These are phyloP conservation scores for Stenurella melanura DNA, from an alignment of 2,888 invertebrate species.

Conservation along the genomic window DNA sequence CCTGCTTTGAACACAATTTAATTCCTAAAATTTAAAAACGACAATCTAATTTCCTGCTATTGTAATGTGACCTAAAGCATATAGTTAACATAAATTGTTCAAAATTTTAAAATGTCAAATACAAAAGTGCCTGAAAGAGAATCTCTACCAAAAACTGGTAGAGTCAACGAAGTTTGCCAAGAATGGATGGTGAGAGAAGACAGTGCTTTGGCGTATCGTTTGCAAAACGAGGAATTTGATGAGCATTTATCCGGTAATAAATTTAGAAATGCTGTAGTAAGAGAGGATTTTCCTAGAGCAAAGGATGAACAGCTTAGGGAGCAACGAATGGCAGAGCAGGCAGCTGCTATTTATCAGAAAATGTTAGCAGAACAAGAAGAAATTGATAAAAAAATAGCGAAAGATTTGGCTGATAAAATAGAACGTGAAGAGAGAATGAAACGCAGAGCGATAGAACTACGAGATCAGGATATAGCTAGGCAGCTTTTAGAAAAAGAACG, in stretches of 20 bases:
- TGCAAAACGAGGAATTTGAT: conserved; percentile 88
- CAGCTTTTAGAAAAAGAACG: conserved; percentile 73
- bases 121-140: conserved; percentile 69
- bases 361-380: conserved; percentile 82
- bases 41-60: neutral
- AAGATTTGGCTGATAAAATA: conserved; percentile 80
- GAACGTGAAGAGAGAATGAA: conserved; percentile 77
- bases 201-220: conserved; percentile 85
- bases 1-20: conserved; percentile 50
- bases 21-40: conserved; percentile 13
- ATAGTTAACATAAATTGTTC: conserved; percentile 9
- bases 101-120: conserved; percentile 56
- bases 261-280: conserved; percentile 83
- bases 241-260: conserved; percentile 86
- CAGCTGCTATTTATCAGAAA: conserved; percentile 77
- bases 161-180: conserved; percentile 84
- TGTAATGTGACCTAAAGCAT: conserved; percentile 29
- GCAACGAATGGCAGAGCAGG: conserved; percentile 79
- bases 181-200: conserved; percentile 91
- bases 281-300: conserved; percentile 87
- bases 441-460: conserved; percentile 75
- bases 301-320: conserved; percentile 83
- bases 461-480: conserved; percentile 75
- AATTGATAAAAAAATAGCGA: conserved; percentile 80
- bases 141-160: conserved; percentile 79